Percentiles rank a stretch among this genome's conserved stretches.
These are phyloP conservation scores for Tenualosa thibaudeaui DNA, from an alignment of 2,797 vertebrate species.

Conservation along the genomic window DNA sequence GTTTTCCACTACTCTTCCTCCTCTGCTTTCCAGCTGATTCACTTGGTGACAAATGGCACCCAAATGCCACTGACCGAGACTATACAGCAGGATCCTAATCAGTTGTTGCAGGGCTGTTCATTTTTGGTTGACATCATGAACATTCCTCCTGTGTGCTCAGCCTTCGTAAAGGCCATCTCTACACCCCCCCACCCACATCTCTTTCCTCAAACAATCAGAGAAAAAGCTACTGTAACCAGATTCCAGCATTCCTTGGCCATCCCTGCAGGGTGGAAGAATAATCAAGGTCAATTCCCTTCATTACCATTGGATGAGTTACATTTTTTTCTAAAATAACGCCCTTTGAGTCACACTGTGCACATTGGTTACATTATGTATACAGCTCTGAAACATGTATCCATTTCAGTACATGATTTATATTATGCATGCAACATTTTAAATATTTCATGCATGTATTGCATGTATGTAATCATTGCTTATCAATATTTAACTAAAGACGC, in stretches of 20 bases:
- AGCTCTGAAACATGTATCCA: background rate
- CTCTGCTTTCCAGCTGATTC: background rate
- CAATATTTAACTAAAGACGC: background rate
- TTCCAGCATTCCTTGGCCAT: slow-evolving; percentile 73
- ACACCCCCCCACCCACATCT: slow-evolving; percentile 30
- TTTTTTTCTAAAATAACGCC: slow-evolving; percentile 61
- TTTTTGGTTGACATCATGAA: slow-evolving; percentile 57
- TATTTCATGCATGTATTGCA: background rate
- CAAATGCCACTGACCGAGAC: slow-evolving; percentile 15
- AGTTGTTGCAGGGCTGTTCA: background rate
- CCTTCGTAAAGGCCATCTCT: slow-evolving; percentile 66
- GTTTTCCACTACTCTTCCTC: background rate
- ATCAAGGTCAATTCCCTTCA: slow-evolving; percentile 76
- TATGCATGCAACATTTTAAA: background rate
- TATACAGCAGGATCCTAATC: slow-evolving; percentile 6
- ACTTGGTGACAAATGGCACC: slow-evolving; percentile 12
- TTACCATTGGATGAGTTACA: slow-evolving; percentile 61
- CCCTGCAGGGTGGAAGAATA: slow-evolving; percentile 72
- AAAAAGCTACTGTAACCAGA: slow-evolving; percentile 79
- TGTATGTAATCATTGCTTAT: background rate
- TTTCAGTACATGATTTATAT: background rate
- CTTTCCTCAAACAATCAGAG: slow-evolving; percentile 68
- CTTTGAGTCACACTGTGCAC: slow-evolving; percentile 48
- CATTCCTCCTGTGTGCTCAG: slow-evolving; percentile 62
- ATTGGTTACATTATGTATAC: background rate